A percentile compares a stretch with the other conserved stretches of the same genome.
Evolutionary conservation across 2,797 vertebrate genomes (phyloP).

Genomic region (Amphiprion clarkii): DNA sequence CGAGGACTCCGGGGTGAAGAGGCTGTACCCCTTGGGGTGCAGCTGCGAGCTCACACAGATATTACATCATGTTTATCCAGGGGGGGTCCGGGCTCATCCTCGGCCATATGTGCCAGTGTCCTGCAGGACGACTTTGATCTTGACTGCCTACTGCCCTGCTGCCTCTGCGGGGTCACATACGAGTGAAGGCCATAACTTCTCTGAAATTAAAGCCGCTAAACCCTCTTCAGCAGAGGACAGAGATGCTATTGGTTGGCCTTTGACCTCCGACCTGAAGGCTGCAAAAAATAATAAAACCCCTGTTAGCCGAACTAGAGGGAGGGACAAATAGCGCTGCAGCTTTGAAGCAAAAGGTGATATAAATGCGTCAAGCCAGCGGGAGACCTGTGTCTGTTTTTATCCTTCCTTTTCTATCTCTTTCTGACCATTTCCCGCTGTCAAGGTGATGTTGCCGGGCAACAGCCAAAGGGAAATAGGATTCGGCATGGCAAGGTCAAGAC

Average conservation of each 20-base stretch:
- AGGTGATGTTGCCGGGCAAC: conserved; percentile 80
- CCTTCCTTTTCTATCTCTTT: conserved; percentile 27
- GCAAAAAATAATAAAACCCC: conserved; percentile 16
- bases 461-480: conserved; percentile 73
- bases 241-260: conserved; percentile 52
- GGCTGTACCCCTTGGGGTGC: conserved; percentile 41
- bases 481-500: conserved; percentile 69
- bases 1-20: conserved; percentile 47
- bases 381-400: conserved; percentile 52
- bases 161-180: conserved; percentile 58
- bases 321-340: neutral
- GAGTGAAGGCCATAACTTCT: conserved; percentile 68
- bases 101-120: conserved; percentile 48
- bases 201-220: conserved; percentile 67
- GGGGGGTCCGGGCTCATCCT: conserved; percentile 12
- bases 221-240: conserved; percentile 27
- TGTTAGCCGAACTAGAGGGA: conserved; percentile 24
- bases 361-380: conserved; percentile 28
- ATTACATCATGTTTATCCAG: conserved; percentile 71
- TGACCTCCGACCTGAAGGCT: conserved; percentile 58
- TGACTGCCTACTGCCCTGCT: conserved; percentile 43
- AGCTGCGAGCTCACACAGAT: conserved; percentile 52
- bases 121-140: conserved; percentile 68
- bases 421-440: conserved; percentile 52
- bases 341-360: conserved; percentile 39